Percentiles rank a stretch among this genome's conserved stretches.
Evolutionary conservation across 2,113 vertebrate genomes (phyloP).

Genomic region (Heterocephalus glaber): DNA sequence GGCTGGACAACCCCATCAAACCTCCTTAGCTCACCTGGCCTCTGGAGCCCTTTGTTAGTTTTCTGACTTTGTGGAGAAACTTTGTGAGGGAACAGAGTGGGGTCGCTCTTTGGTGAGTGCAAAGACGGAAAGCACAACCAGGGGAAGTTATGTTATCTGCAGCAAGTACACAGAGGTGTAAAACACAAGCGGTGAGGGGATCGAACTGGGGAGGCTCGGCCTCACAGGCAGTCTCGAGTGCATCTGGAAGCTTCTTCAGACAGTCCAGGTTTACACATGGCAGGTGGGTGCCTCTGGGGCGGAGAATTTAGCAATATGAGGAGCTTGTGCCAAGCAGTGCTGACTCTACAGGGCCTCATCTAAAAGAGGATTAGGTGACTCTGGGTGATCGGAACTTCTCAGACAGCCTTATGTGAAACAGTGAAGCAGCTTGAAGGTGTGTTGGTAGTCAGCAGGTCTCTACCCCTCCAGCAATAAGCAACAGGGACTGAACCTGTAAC

Average conservation of each 20-base stretch:
- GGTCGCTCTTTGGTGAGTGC: background rate
- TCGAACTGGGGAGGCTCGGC: background rate
- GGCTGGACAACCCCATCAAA: background rate
- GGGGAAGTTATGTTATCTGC: background rate
- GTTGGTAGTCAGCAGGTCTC: background rate
- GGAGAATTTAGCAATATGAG: background rate
- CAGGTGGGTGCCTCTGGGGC: background rate
- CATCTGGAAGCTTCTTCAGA: background rate
- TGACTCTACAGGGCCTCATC: background rate
- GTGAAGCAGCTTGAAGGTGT: background rate
- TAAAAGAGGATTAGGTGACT: background rate
- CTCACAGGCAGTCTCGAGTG: too few species aligned
- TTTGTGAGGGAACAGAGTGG: background rate
- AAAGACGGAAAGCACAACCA: background rate
- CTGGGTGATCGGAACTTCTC: background rate
- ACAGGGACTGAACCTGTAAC: background rate
- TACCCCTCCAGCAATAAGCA: background rate
- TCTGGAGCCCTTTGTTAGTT: rapidly evolving
- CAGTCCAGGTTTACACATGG: background rate
- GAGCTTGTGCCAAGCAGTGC: background rate
- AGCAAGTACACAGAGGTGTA: background rate
- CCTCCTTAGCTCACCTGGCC: background rate
- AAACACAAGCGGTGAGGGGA: background rate
- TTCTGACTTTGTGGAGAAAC: background rate
- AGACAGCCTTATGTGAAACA: background rate